phyloP scores from a whole-genome alignment of 1,140 invertebrate species.

The Eciton burchellii region DNA sequence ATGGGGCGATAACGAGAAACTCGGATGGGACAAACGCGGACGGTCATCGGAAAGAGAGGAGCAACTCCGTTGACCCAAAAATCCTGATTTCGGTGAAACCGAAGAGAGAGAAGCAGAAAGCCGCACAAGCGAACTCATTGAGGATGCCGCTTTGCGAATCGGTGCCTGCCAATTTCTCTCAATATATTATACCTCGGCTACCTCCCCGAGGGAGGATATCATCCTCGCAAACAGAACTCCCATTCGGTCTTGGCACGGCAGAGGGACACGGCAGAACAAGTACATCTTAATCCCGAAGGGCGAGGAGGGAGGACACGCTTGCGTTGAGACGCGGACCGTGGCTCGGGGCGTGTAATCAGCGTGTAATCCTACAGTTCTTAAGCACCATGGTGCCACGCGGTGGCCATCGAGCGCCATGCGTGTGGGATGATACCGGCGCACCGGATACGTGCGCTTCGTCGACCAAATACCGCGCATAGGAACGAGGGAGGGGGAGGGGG shows the following conservation, averaged over 20 bases:
- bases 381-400: constrained; percentile 52
- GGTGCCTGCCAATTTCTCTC: neutral
- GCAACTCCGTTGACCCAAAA: neutral
- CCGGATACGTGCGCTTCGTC: constrained; percentile 3
- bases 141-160: too few relatives aligned
- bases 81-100: neutral
- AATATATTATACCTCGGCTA: too few relatives aligned
- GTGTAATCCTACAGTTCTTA: constrained; percentile 70
- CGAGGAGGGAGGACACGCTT: constrained; percentile 67
- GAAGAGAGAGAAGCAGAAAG: neutral
- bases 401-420: constrained; percentile 35
- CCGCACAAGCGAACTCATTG: too few relatives aligned
- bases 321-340: constrained; percentile 71
- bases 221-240: too few relatives aligned
- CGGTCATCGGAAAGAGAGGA: neutral
- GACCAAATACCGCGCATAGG: constrained; percentile 9
- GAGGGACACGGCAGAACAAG: constrained; percentile 20
- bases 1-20: neutral
- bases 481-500: neutral
- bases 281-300: constrained; percentile 72
- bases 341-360: constrained; percentile 79
- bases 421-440: constrained; percentile 23
- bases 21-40: neutral
- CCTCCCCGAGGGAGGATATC: too few relatives aligned
- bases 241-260: too few relatives aligned